Base-by-base conservation (phyloP, 2,113 vertebrate genomes). In the Plectropomus leopardus region DNA sequence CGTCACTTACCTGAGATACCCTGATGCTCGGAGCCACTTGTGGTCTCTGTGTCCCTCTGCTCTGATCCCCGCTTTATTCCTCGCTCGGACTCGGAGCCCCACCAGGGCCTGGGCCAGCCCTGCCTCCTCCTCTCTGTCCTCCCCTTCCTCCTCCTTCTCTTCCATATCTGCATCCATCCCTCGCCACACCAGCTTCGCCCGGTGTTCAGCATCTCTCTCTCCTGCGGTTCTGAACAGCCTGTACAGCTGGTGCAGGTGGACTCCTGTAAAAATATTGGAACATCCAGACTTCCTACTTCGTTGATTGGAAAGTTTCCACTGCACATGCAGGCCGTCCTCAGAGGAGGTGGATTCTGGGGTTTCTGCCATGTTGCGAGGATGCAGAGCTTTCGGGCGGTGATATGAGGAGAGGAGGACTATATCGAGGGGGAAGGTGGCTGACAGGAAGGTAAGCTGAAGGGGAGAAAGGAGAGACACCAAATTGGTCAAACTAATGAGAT, bases 221-320 rank as follows among this genome's bases (percentile, higher is more conserved):
- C 96, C 96, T 0, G 95, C 95, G 64, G 85, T 92, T 65, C 88
- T 95, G 87, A 97, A 97, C 67, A 98, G 94, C 60, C 92, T 83
- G 48, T 89, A 81, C 55, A 92, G 70, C 58, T 89, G 86, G 57
- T 90, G 75, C 40, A 90, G 19, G 69, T 82, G 88, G 42, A 89
- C 24, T 11, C 86, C 88, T 5, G 96, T 94, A 73, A 98, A 97
- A 81, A 98, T 97, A 93, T 98, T 96, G 63, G 96, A 96, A 0
- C 93, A 92, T 8, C 95, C 96, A 10, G 95, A 93, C 80, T 97
- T 97, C 72, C 96, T 95, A 61, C 83, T 76, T 17, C 89, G 90
- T n/a, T 89, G 70, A 19, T 82, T 87, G 0, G 78, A 34, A 0
- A 91, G 76, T 4, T 84, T 82, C 82, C 89, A 87, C 9, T 87